Percentiles rank a stretch among this genome's conserved stretches.
These are phyloP conservation scores for Falco naumanni DNA, from an alignment of 2,797 vertebrate genomes.

Conservation along the genomic window DNA sequence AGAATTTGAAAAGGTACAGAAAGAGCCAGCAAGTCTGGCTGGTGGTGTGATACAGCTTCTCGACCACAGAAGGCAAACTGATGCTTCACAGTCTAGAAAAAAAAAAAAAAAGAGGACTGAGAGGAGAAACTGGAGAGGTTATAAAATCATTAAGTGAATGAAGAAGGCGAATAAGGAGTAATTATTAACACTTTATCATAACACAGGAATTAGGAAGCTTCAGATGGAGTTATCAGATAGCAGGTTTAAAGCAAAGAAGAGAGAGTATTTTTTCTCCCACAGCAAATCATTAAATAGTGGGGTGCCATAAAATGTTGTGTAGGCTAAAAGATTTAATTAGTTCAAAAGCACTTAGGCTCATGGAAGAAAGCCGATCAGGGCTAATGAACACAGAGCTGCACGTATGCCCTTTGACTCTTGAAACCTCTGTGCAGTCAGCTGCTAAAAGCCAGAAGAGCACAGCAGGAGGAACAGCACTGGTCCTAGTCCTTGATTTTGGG, in stretches of 20 bases:
- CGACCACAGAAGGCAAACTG: not conserved
- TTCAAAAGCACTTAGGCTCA: not conserved
- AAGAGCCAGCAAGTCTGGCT: not conserved
- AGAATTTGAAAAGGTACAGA: not conserved
- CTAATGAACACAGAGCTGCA: not conserved
- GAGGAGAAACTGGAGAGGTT: not conserved
- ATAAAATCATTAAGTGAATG: not conserved
- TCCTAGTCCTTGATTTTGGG: not conserved
- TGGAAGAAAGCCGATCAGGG: not conserved
- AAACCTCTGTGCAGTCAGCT: not conserved
- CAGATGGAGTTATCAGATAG: not conserved
- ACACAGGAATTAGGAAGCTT: not conserved
- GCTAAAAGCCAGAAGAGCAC: not conserved
- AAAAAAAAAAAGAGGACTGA: not conserved
- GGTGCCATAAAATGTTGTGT: not conserved
- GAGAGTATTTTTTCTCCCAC: not conserved
- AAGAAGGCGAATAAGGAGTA: not conserved
- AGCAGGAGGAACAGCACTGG: not conserved
- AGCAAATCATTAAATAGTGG: not conserved
- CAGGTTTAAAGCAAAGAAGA: not conserved
- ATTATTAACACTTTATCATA: not conserved
- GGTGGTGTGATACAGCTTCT: not conserved
- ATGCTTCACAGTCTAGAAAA: not conserved
- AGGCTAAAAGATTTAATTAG: not conserved
- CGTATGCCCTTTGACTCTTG: not conserved